phyloP scores from a whole-genome alignment of 2,888 invertebrate species.

The Apodemia mormo region DNA sequence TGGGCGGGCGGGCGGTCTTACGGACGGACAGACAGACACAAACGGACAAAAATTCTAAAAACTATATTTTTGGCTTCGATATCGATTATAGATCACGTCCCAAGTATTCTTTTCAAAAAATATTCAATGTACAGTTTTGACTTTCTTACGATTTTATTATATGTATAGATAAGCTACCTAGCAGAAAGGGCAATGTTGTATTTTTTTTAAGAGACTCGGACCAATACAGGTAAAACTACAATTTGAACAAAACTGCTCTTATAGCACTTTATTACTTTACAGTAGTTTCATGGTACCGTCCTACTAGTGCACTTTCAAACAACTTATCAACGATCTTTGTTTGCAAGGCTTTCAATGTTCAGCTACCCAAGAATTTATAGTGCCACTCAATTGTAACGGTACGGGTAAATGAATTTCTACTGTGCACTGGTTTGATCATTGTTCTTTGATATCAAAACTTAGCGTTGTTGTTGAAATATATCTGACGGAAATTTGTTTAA shows the following conservation, averaged over 20 bases:
- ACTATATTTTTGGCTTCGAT: too few relatives aligned
- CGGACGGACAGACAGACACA: too few relatives aligned
- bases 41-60: too few relatives aligned
- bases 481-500: not conserved
- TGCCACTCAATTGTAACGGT: not conserved
- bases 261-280: not conserved
- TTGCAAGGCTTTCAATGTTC: not conserved
- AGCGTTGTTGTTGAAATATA: not conserved
- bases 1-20: too few relatives aligned
- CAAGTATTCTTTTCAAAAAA: too few relatives aligned
- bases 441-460: constrained; percentile 4
- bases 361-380: not conserved
- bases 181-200: too few relatives aligned
- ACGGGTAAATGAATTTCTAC: not conserved
- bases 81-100: too few relatives aligned
- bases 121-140: too few relatives aligned
- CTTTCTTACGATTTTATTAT: too few relatives aligned
- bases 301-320: not conserved
- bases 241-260: not conserved
- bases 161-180: too few relatives aligned
- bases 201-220: too few relatives aligned
- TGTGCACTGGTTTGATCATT: not conserved
- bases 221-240: too few relatives aligned
- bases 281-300: not conserved
- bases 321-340: not conserved